Base-by-base conservation (phyloP, 2,888 invertebrate species). In the Leptothorax acervorum region DNA sequence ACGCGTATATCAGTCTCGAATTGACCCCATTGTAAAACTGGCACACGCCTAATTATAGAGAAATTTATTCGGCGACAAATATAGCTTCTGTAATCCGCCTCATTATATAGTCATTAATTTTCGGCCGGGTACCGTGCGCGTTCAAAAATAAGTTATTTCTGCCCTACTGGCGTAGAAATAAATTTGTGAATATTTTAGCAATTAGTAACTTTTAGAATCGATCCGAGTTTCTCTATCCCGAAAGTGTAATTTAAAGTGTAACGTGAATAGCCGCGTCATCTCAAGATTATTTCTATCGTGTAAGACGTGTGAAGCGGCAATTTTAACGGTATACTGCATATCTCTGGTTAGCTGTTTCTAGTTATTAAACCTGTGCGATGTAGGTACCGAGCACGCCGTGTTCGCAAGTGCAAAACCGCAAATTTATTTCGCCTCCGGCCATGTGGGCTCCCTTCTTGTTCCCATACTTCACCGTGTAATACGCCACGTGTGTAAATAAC, bases 31-130 rank as follows among this genome's bases (percentile, higher is more conserved):
- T 60, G 35, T 62, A 60, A 68, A 83, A 78, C 65, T 75, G 2
- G 82, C 71, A 73, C 84, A 75, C 63, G 86, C 90, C 91, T 92
- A 92, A 92, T 92, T 92, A 92, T 92, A 92, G 89, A 87, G 85
- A 86, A 90, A 91, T 91, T 91, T 89, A 87, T 90, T 86, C 84
- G 83, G 82, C 84, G 86, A 85, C 86, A 70, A 81, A 71, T 89
- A 87, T 86, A 74, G 60, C 57, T 66, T n/a, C 55, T 28, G 31
- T 55, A 70, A 70, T 70, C 63, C 48, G 12, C 23, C 31, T 53
- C 28, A 60, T 60, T 81, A 70, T 62, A 51, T 28, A 81, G 12
- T 12, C 28, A 62, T 81, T 60, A 60, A 71, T 71, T 18, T 71
- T 60, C 23, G 23, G 28, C 18, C 23, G 23, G 18, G 15, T 35